These are phyloP conservation scores for Sarcophaga peregrina DNA, from an alignment of 1,140 invertebrate species.

Conservation along the genomic window DNA sequence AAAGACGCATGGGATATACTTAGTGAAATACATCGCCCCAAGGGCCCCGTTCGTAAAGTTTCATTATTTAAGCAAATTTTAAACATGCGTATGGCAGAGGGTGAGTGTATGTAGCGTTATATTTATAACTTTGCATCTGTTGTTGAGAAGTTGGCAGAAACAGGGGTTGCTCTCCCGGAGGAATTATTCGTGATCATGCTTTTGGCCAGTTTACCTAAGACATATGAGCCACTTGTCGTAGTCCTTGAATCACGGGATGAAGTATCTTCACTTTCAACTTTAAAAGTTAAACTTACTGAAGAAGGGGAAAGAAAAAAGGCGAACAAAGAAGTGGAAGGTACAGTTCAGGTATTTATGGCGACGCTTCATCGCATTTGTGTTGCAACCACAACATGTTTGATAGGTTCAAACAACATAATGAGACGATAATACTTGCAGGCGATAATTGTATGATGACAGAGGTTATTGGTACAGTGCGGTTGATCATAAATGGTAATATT, in stretches of 20 bases:
- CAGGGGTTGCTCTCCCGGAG: slow-evolving; percentile 12
- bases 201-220: slow-evolving; percentile 2
- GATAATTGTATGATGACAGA: not conserved
- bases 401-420: not conserved
- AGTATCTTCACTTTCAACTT: not conserved
- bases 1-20: not conserved
- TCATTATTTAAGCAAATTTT: slow-evolving; percentile 8
- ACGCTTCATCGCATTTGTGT: slow-evolving; percentile 29
- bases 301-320: slow-evolving; percentile 28
- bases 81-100: not conserved
- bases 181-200: slow-evolving; percentile 39
- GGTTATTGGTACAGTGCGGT: slow-evolving; percentile 54
- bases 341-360: slow-evolving; percentile 29
- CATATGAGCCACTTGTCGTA: slow-evolving; percentile 42
- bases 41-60: not conserved
- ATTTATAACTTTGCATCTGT: not conserved
- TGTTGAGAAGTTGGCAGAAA: slow-evolving; percentile 41
- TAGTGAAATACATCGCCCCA: not conserved
- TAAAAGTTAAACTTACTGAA: slow-evolving; percentile 35
- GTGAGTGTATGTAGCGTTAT: not conserved
- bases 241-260: slow-evolving; percentile 40
- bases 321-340: not conserved
- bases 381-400: not conserved
- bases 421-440: not conserved
- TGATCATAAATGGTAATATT: not conserved